Percentiles rank a stretch among this genome's conserved stretches.
Conservation (phyloP, 2,888 invertebrate genomes). For the Campoletis raptor region DNA sequence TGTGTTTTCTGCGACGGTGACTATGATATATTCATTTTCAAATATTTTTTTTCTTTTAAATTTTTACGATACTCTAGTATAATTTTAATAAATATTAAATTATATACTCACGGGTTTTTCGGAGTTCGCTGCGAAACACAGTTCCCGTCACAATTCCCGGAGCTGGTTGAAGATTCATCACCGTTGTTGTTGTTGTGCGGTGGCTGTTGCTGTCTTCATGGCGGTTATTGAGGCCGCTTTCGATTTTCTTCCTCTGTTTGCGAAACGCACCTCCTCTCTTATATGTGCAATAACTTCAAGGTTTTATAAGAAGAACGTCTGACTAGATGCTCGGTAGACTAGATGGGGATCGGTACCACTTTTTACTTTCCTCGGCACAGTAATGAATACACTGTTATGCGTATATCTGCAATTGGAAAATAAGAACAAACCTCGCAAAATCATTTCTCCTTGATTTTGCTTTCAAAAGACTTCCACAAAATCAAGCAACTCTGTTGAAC, state of each 20-base stretch:
- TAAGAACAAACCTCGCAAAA: neutral
- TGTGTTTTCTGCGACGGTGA: slow-evolving; percentile 68
- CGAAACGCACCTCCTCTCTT: slow-evolving; percentile 87
- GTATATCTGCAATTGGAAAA: slow-evolving; percentile 86
- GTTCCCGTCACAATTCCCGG: slow-evolving; percentile 69
- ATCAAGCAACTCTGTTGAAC: too few relatives aligned
- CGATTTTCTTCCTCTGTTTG: slow-evolving; percentile 82
- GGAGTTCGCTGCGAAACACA: slow-evolving; percentile 45
- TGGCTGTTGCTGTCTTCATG: slow-evolving; percentile 48
- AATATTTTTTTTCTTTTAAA: neutral
- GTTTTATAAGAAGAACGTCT: slow-evolving; percentile 93
- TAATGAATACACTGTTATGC: slow-evolving; percentile 90
- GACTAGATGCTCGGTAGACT: slow-evolving; percentile 94
- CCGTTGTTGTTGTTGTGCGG: slow-evolving; percentile 78
- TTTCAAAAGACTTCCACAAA: too few relatives aligned
- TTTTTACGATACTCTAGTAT: too few relatives aligned
- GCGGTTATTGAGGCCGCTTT: slow-evolving; percentile 37
- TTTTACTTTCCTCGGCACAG: slow-evolving; percentile 90
- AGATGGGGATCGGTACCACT: slow-evolving; percentile 92
- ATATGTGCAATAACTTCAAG: slow-evolving; percentile 93
- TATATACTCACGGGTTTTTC: slow-evolving; percentile 58
- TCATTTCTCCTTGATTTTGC: too few relatives aligned
- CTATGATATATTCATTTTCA: neutral
- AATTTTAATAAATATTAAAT: neutral
- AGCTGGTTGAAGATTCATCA: slow-evolving; percentile 73